Percentiles rank a stretch among this genome's conserved stretches.
phyloP scores from a whole-genome alignment of 2,888 invertebrate species.

The Pseudococcus longispinus region DNA sequence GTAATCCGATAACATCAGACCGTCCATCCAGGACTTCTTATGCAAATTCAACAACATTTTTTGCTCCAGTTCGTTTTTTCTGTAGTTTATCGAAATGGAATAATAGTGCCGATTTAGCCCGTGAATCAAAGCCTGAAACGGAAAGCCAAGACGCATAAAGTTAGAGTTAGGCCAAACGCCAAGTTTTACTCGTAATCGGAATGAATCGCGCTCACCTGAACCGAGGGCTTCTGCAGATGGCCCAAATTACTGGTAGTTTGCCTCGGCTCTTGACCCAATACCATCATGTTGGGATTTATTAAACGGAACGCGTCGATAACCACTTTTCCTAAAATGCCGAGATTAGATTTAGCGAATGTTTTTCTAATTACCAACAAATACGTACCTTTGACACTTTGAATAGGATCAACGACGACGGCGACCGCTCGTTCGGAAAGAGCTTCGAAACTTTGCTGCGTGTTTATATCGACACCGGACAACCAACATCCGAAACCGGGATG shows the following conservation, averaged over 20 bases:
- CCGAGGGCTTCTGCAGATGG: slow-evolving; percentile 97
- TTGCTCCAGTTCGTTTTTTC: slow-evolving; percentile 98
- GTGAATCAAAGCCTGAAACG: slow-evolving; percentile 90
- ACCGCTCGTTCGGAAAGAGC: slow-evolving; percentile 97
- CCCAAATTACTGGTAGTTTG: slow-evolving; percentile 99
- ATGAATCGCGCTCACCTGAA: slow-evolving; percentile 68
- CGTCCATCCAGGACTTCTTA: slow-evolving; percentile 99
- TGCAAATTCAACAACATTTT: slow-evolving; percentile 98
- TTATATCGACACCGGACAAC: slow-evolving; percentile 99
- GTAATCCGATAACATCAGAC: slow-evolving; percentile 88
- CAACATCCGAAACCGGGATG: slow-evolving; percentile 99
- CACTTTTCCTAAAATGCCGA: slow-evolving; percentile 71
- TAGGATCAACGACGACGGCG: slow-evolving; percentile 99
- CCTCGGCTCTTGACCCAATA: slow-evolving; percentile 96
- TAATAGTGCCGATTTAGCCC: slow-evolving; percentile 99
- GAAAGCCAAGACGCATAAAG: background rate
- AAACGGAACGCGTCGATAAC: slow-evolving; percentile 99
- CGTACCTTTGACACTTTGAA: slow-evolving; percentile 95
- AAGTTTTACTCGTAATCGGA: background rate
- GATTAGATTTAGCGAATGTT: too few relatives aligned
- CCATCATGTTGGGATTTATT: slow-evolving; percentile 99
- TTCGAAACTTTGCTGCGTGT: slow-evolving; percentile 99
- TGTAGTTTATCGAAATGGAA: slow-evolving; percentile 98
- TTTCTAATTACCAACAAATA: too few relatives aligned
- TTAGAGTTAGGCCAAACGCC: background rate